Base-by-base conservation (phyloP, 2,888 invertebrate genomes). In the Netelia inedita region DNA sequence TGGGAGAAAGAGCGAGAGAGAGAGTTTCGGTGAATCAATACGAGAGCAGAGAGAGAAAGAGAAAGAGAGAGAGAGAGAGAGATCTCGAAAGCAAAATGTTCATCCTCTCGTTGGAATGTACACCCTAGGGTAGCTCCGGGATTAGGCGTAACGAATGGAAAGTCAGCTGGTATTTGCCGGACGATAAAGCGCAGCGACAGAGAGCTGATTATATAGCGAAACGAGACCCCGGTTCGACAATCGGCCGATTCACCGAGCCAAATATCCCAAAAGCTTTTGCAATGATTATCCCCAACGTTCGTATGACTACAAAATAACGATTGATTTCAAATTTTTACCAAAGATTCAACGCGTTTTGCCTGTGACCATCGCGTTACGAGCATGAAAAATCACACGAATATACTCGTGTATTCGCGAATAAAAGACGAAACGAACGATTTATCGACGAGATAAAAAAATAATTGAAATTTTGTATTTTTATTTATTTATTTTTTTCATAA, bases 61-160 rank as follows among this genome's bases (percentile, higher is more conserved):
- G 28, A n/a, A 2, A 1, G 28, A 19, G n/a, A n/a, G 59, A 59
- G 28, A n/a, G 57, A 59, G 61, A 73, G 53, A 69, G 46, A n/a
- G 21, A 61, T 63, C 21, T 53, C 23, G 14, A 53, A 19, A 21
- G 19, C 35, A 35, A 35, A 35, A 35, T 35, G 35, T 63, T 43
- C 63, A 10, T 75, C 5, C 55, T 63, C 46, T 74, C 74, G 41
- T 65, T 16, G 23, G 28, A 46, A 73, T 61, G 43, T 61, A 65
- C n/a, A 57, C 50, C 10, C 55, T 28, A 43, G 35, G 19, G 75
- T 35, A n/a, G n/a, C 43, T 21, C 14, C 9, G 35, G 84, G 59
- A 80, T 84, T 84, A 84, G 80, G 73, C 63, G 72, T 63, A 73
- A 81, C 73, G 80, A 84, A 81, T 84, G 80, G 68, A 78, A 80